Conservation (phyloP, 2,797 vertebrate species). For the Odontamblyopus lacepedii region DNA sequence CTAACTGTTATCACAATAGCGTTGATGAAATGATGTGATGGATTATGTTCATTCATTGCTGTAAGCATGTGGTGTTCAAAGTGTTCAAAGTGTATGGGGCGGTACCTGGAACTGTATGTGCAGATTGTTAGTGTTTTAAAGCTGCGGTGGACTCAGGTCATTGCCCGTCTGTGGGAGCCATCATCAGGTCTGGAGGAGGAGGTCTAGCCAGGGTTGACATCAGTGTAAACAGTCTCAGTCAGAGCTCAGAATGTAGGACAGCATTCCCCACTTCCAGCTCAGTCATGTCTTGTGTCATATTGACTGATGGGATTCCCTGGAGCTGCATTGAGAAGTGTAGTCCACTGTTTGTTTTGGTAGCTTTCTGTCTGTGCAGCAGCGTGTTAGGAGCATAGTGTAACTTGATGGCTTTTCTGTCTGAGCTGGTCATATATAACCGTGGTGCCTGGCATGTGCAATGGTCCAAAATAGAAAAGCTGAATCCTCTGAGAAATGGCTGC, state of each 20-base stretch:
- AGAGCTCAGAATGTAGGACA: constrained; percentile 57
- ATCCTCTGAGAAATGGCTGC: constrained; percentile 44
- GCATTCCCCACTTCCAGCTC: constrained; percentile 69
- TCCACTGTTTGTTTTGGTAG: constrained; percentile 70
- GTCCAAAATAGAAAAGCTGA: constrained; percentile 42
- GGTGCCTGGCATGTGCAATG: constrained; percentile 35
- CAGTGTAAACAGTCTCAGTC: constrained; percentile 61
- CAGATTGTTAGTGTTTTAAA: constrained; percentile 20
- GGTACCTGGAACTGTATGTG: constrained; percentile 44
- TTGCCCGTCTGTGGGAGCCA: constrained; percentile 26
- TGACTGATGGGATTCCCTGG: constrained; percentile 75
- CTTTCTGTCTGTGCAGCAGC: constrained; percentile 56
- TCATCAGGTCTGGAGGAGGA: constrained; percentile 45
- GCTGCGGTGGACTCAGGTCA: constrained; percentile 33
- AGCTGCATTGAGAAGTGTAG: constrained; percentile 64
- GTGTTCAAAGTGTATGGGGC: constrained; percentile 46
- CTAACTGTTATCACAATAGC: constrained; percentile 16
- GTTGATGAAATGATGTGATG: constrained; percentile 46
- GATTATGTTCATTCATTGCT: constrained; percentile 59
- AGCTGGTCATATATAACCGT: constrained; percentile 32
- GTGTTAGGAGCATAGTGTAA: constrained; percentile 40
- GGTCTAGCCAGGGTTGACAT: constrained; percentile 55
- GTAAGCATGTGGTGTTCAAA: constrained; percentile 56
- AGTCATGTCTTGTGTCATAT: constrained; percentile 73
- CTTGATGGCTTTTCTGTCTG: constrained; percentile 24